Base-by-base conservation (phyloP, 35 echinoderm and acorn worm species). In the Chiridota heheva region DNA sequence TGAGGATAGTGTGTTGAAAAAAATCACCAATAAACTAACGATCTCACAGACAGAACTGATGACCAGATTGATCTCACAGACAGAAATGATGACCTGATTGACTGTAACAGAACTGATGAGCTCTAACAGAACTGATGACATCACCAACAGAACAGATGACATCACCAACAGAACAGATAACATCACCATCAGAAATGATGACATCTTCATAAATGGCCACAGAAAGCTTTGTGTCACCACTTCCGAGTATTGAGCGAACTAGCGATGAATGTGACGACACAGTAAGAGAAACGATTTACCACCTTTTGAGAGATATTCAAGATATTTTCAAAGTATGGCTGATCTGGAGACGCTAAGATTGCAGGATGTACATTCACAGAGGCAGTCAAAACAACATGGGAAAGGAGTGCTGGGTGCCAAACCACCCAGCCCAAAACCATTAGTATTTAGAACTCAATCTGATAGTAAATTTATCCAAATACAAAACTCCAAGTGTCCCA, bases 231-330 rank as follows among this genome's bases (percentile, higher is more conserved):
- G 28, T 32, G 7, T 4, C 26, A 67, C 63, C 13, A 27, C 22
- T 2, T 67, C 63, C 5, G 63, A 67, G n/a, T 3, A 36, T 7
- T 67, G 34, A 27, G 18, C 40, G 31, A 67, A 32, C 12, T 7
- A 67, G 31, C 26, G 31, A 67, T 31, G 63, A 67, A 25, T 67
- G 63, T 34, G 63, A 67, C 2, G 63, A 67, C n/a, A 67, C 63
- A 32, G 31, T 67, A 67, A 37, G 40, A 3, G 40, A 35, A 27
- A 4, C n/a, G 3, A 36, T 67, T 36, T 37, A 8, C 3, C 31
- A 30, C 40, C 40, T 67, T 34, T 34, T 20, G 63, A 67, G 8
- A 30, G 63, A 31, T 67, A 67, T 34, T 67, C 63, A 30, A 67
- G 30, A 25, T 31, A 36, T 32, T 2, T 67, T 32, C 30, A 35